Base-by-base conservation (phyloP, 1,140 invertebrate genomes). In the Eubasilissa regina region DNA sequence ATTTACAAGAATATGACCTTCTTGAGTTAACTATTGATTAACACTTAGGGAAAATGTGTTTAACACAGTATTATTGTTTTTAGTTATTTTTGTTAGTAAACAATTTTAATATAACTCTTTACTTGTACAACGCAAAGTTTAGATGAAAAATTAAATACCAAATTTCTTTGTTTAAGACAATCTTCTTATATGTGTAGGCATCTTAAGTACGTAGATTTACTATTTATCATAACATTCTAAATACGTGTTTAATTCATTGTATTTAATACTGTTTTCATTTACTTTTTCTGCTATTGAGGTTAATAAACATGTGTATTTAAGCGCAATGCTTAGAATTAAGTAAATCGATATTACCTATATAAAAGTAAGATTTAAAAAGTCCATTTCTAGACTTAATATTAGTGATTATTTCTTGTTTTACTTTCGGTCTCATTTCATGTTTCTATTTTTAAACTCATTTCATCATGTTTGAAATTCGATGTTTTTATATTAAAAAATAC, bases 151-250 rank as follows among this genome's bases (percentile, higher is more conserved):
- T 17, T n/a, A 56, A 17, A 17, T 56, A 56, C 53, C 53, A 56
- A 56, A 56, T 56, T 56, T 56, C n/a, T 56, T 56, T 56, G 53
- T 56, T 56, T 17, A 51, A 56, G 53, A 56, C 53, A 56, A 56
- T 56, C 53, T 6, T 35, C 25, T 35, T 1, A 6, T 35, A 6
- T 35, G 6, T 35, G 1, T 35, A 35, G 25, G 6, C 6, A 35
- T 1, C 25, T 35, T 51, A 51, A 51, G n/a, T 51, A 51, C 11
- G 11, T 51, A 51, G n/a, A n/a, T 60, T 11, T 60, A 15, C 43
- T 70, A 44, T 45, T 47, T 70, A 70, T 70, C 66, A 70, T 15
- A 47, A 48, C 45, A 70, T 70, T 70, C 66, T 70, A 45, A 70
- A 70, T 70, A 70, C 13, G 15, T 48, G 44, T 70, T 9, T 47